Conservation (phyloP, 2,888 invertebrate species). For the Aleiodes testaceus region DNA sequence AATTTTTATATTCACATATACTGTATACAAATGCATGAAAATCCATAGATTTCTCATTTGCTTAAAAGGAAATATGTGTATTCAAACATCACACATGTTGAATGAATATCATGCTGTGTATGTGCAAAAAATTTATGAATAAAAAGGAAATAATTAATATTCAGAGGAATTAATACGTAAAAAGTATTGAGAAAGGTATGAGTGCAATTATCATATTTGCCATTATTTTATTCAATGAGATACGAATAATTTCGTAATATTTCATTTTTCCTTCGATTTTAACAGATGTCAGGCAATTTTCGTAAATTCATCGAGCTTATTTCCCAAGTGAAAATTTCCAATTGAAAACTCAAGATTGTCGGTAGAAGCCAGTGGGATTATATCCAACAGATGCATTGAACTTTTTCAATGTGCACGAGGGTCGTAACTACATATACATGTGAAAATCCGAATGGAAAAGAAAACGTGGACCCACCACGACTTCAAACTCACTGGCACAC, state of each 20-base stretch:
- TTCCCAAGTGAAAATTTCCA: conserved; percentile 17
- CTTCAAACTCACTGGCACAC: conserved; percentile 49
- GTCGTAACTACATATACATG: not conserved
- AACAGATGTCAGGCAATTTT: not conserved
- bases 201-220: too few relatives aligned
- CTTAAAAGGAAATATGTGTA: conserved; percentile 24
- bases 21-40: not conserved
- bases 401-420: conserved; percentile 14
- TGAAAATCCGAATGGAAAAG: conserved; percentile 40
- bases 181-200: too few relatives aligned
- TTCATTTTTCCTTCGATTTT: not conserved
- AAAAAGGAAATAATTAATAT: not conserved
- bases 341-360: not conserved
- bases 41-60: conserved; percentile 26
- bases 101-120: not conserved
- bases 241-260: not conserved
- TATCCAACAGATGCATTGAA: conserved; percentile 21
- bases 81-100: not conserved
- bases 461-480: conserved; percentile 41
- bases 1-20: not conserved
- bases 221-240: too few relatives aligned
- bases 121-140: not conserved
- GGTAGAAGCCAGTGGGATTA: not conserved
- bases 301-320: conserved; percentile 14
- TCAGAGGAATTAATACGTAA: too few relatives aligned